Evolutionary conservation across 2,888 invertebrate species (phyloP).

Genomic region (Alsophila aescularia): DNA sequence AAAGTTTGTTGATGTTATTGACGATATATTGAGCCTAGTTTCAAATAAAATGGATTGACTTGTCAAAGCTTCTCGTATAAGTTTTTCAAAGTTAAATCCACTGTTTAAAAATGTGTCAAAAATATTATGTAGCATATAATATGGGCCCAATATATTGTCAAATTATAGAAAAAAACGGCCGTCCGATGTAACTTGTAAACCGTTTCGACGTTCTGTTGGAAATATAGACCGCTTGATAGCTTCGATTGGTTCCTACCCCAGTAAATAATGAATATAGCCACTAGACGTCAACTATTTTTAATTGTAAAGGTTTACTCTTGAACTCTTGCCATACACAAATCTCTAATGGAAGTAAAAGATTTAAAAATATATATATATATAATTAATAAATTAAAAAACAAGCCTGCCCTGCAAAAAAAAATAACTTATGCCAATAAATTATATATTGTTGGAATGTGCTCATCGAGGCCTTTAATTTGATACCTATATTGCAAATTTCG

Average conservation of each 20-base stretch:
- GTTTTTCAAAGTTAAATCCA: constrained; percentile 8
- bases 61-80: constrained; percentile 4
- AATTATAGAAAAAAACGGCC: constrained; percentile 38
- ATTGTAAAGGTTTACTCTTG: constrained; percentile 29
- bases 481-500: too few relatives aligned
- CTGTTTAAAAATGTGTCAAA: constrained; percentile 19
- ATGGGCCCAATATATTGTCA: constrained; percentile 37
- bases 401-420: too few relatives aligned
- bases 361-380: too few relatives aligned
- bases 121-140: constrained; percentile 8
- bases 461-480: too few relatives aligned
- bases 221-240: constrained; percentile 31
- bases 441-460: too few relatives aligned
- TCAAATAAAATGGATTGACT: constrained; percentile 6
- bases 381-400: background rate
- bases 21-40: constrained; percentile 42
- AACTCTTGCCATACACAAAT: constrained; percentile 31
- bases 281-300: constrained; percentile 39
- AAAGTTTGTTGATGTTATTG: constrained; percentile 51
- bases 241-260: constrained; percentile 35
- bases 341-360: too few relatives aligned
- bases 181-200: constrained; percentile 41
- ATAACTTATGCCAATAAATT: too few relatives aligned
- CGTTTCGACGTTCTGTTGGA: constrained; percentile 30
- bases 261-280: constrained; percentile 27